These are phyloP conservation scores for Pagetopsis macropterus DNA, from an alignment of 2,797 vertebrate genomes.

Conservation along the genomic window DNA sequence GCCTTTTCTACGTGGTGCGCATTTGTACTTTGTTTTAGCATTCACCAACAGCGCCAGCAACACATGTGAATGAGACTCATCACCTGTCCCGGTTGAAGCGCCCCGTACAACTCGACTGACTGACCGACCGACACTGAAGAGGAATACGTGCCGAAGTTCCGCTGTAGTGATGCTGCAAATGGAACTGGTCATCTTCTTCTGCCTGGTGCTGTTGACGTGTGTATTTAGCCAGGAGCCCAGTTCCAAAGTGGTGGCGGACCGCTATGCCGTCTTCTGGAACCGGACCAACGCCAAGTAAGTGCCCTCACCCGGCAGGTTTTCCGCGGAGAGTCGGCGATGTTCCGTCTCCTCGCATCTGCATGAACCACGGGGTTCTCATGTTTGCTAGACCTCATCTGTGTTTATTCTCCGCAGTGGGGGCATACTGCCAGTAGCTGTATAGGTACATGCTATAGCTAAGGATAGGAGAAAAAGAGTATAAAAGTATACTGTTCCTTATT, in stretches of 20 bases:
- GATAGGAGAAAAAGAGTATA: constrained; percentile 5
- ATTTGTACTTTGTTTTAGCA: constrained; percentile 29
- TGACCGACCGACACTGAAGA: constrained; percentile 63
- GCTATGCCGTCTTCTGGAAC: constrained; percentile 99
- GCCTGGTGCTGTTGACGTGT: constrained; percentile 94
- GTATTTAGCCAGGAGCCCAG: constrained; percentile 94
- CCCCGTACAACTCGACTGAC: constrained; percentile 53
- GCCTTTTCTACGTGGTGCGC: constrained; percentile 41
- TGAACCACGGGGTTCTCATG: constrained; percentile 26
- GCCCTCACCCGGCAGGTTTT: constrained; percentile 35
- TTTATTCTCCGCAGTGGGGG: constrained; percentile 67
- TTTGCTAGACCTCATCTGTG: constrained; percentile 41
- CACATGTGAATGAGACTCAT: constrained; percentile 73
- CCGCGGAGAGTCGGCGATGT: constrained; percentile 44
- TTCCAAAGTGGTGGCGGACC: constrained; percentile 97
- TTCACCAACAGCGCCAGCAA: constrained; percentile 53
- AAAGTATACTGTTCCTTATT: constrained; percentile 19
- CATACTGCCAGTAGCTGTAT: constrained; percentile 53
- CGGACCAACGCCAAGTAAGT: constrained; percentile 96
- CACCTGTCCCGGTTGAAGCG: constrained; percentile 72
- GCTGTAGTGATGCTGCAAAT: constrained; percentile 93
- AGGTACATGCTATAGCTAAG: constrained; percentile 23
- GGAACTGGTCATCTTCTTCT: constrained; percentile 94
- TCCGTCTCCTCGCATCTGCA: constrained; percentile 28
- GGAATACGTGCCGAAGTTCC: constrained; percentile 80